Conservation (phyloP, 2,797 vertebrate species). For the Sebastes nivosus region DNA sequence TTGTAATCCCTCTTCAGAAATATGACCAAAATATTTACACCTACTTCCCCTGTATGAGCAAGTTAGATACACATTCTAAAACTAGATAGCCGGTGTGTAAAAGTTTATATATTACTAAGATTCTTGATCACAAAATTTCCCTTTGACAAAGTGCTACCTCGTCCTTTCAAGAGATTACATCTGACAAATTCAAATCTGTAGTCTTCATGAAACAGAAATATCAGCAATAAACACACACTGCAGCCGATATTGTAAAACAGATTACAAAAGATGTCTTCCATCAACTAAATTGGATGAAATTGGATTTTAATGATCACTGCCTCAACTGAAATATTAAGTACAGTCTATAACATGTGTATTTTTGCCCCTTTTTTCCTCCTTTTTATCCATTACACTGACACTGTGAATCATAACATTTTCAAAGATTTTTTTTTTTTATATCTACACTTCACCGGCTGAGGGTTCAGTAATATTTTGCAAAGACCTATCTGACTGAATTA, state of each 20-base stretch:
- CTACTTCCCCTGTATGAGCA: constrained; percentile 4
- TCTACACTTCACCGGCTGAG: not conserved
- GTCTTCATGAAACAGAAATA: not conserved
- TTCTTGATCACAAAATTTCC: constrained; percentile 10
- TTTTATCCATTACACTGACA: not conserved
- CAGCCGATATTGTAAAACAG: constrained; percentile 5
- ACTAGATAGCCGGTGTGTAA: not conserved
- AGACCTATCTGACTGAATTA: not conserved
- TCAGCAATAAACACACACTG: constrained; percentile 7
- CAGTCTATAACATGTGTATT: not conserved
- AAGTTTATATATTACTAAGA: constrained; percentile 18
- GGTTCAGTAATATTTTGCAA: not conserved
- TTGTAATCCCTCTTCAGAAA: not conserved
- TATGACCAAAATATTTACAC: constrained; percentile 23
- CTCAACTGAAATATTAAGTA: constrained; percentile 6
- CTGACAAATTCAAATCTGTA: constrained; percentile 24
- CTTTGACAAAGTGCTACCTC: constrained; percentile 14
- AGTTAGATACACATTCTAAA: constrained; percentile 6
- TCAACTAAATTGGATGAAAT: constrained; percentile 3
- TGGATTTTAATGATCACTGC: not conserved
- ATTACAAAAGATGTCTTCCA: not conserved
- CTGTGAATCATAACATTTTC: not conserved
- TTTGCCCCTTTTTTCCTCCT: not conserved
- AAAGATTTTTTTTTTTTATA: not conserved
- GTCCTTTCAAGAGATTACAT: constrained; percentile 19